Base-by-base conservation (phyloP, 2,888 invertebrate genomes). In the Apeira syringaria region DNA sequence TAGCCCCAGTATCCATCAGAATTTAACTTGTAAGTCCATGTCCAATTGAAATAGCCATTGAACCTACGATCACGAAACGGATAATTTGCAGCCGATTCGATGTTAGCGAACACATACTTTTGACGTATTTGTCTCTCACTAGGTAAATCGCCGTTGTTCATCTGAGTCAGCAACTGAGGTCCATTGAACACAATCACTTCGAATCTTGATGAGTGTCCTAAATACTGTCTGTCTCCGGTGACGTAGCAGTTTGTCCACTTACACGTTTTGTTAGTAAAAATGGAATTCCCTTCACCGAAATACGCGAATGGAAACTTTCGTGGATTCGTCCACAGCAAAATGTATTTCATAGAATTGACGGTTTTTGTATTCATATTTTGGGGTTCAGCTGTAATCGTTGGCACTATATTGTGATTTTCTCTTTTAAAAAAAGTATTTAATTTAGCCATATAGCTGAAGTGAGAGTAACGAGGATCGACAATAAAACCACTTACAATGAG, bases 11-110 rank as follows among this genome's bases (percentile, higher is more conserved):
- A 37, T 1, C 68, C 64, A 47, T 83, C 80, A 1, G 83, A 80
- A 48, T 80, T 63, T 1, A 81, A 46, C 58, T 70, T 77, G 38
- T 84, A 84, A 0, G 84, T 84, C 84, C 83, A 84, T 8, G 85
- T 84, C 83, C 81, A 83, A 50, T 85, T 86, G 41, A 85, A 85
- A 41, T 61, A 83, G 4, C 57, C 52, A 42, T 85, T 57, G 61
- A 74, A 81, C 2, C 36, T 47, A 0, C 64, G 46, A 20, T 55
- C 52, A 30, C 72, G 72, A 2, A 78, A 47, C 0, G 83, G 82
- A 43, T 77, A 80, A 34, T 68, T 67, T 0, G 59, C 56, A 0
- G 77, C 66, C 0, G 84, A 63, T 58, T 85, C 84, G 11, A 81
- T 70, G 44, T 70, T 83, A 4, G 76, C 66, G 33, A 69, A 83